Evolutionary conservation across 1,140 invertebrate genomes (phyloP).

Genomic region (Temnothorax longispinosus): DNA sequence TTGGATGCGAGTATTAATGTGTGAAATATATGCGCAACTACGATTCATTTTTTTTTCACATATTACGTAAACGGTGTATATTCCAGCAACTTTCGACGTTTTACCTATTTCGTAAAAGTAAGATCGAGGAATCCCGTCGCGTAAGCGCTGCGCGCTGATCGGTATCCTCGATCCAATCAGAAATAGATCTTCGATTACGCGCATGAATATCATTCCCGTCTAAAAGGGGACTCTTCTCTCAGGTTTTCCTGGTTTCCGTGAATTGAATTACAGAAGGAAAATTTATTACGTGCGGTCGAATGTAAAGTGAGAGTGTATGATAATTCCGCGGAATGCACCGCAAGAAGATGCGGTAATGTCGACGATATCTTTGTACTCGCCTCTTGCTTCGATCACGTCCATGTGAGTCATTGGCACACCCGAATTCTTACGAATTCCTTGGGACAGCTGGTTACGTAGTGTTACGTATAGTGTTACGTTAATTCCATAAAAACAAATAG

Average conservation of each 20-base stretch:
- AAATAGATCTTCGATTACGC: slow-evolving; percentile 20
- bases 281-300: background rate
- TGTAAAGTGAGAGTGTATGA: background rate
- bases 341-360: background rate
- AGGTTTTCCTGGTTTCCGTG: slow-evolving; percentile 11
- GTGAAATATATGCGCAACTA: background rate
- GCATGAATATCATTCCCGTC: background rate
- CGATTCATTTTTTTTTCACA: background rate
- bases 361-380: background rate
- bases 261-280: slow-evolving; percentile 36
- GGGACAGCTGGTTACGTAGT: background rate
- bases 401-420: background rate
- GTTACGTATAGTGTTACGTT: background rate
- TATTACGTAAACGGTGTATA: slow-evolving; percentile 25
- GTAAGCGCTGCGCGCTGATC: no score
- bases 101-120: background rate
- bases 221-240: background rate
- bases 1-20: background rate
- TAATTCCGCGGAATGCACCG: background rate
- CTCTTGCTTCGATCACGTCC: background rate
- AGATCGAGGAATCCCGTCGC: background rate
- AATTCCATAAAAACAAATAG: background rate
- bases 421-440: background rate
- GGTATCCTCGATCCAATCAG: background rate
- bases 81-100: background rate